phyloP scores from a whole-genome alignment of 2,113 vertebrate species.

The Dicerorhinus sumatrensis region DNA sequence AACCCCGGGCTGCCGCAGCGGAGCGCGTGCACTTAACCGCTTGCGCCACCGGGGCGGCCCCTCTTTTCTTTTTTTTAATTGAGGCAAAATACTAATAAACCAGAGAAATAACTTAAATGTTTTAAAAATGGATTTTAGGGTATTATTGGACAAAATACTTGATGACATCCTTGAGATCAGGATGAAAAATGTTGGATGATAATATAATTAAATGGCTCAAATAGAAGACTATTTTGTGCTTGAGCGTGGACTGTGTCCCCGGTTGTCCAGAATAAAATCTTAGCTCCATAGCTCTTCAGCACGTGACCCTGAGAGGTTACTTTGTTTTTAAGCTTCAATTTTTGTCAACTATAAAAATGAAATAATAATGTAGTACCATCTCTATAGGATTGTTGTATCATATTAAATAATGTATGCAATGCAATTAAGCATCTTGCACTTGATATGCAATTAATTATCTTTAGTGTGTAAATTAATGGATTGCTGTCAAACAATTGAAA shows the following conservation, averaged over 20 bases:
- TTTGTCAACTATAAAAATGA: not conserved
- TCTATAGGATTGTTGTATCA: not conserved
- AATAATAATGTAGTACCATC: not conserved
- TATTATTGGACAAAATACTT: not conserved
- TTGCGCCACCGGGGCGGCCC: too few species aligned
- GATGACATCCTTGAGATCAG: not conserved
- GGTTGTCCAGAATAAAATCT: not conserved
- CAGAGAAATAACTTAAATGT: slow-evolving; percentile 20
- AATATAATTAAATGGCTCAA: not conserved
- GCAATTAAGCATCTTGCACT: not conserved
- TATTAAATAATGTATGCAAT: not conserved
- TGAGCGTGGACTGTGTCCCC: not conserved
- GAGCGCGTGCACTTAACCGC: too few species aligned
- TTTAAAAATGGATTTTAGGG: not conserved
- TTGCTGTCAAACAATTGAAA: not conserved
- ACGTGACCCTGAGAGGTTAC: not conserved
- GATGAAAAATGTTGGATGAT: not conserved
- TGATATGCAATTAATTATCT: not conserved
- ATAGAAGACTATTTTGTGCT: not conserved
- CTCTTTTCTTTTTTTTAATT: not conserved
- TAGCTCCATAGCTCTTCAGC: not conserved
- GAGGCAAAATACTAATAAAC: not conserved
- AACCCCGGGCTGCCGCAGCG: too few species aligned
- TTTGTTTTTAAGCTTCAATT: not conserved
- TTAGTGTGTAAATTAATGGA: not conserved